A percentile compares a stretch with the other conserved stretches of the same genome.
Conservation (phyloP, 2,888 invertebrate genomes). For the Cephonodes hylas region DNA sequence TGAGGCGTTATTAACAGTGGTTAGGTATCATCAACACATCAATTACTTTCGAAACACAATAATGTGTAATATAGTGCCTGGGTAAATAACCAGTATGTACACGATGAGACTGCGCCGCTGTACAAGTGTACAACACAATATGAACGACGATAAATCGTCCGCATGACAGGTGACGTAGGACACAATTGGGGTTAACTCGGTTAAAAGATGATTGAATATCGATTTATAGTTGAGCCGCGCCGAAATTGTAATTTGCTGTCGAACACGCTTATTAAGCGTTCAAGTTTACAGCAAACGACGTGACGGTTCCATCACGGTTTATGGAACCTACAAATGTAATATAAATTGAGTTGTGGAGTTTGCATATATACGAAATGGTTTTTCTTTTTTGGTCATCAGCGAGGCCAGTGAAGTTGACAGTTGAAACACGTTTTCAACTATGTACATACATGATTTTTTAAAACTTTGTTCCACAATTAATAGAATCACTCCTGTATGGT, state of each 20-base stretch:
- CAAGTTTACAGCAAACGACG: neutral
- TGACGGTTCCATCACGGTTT: neutral
- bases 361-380: neutral
- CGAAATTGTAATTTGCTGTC: constrained; percentile 4
- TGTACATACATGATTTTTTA: too few species aligned
- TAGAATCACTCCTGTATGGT: too few species aligned
- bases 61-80: neutral
- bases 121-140: neutral
- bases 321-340: neutral
- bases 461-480: too few species aligned
- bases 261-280: constrained; percentile 4
- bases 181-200: constrained; percentile 9
- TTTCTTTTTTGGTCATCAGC: neutral
- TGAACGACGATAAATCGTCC: neutral
- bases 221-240: constrained; percentile 3
- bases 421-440: too few species aligned
- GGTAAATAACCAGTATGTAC: neutral
- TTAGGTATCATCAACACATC: neutral
- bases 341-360: neutral
- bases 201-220: constrained; percentile 10
- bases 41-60: neutral
- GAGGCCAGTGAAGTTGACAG: too few species aligned
- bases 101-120: neutral
- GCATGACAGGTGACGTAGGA: neutral
- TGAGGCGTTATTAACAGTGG: neutral